Conservation (phyloP, 2,113 vertebrate species). For the Anhinga rufa region DNA sequence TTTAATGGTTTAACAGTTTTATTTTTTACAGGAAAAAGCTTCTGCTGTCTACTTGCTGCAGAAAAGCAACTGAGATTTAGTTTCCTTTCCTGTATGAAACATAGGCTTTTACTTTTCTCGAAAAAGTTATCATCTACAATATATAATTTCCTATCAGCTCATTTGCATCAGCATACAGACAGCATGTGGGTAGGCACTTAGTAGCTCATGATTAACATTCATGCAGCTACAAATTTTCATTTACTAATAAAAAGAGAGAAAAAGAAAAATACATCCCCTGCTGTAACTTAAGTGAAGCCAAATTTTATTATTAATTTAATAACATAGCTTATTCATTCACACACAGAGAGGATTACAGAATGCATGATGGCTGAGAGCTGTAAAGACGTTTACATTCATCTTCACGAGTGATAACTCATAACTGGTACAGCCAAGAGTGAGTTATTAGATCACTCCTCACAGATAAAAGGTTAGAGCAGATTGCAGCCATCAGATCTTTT, state of each 20-base stretch:
- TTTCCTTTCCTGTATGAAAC: not conserved
- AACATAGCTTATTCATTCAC: constrained; percentile 21
- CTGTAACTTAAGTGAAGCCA: not conserved
- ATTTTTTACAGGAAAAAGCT: not conserved
- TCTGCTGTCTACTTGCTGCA: not conserved
- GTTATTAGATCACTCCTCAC: constrained; percentile 50
- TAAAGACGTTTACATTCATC: constrained; percentile 47
- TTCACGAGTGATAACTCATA: not conserved
- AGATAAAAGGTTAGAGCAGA: constrained; percentile 60
- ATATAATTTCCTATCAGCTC: not conserved
- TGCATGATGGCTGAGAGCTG: not conserved
- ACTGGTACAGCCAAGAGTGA: constrained; percentile 5
- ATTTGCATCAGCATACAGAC: not conserved
- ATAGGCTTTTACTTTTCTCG: not conserved
- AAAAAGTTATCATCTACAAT: not conserved
- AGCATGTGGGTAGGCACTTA: not conserved
- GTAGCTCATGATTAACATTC: not conserved
- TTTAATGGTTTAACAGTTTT: not conserved
- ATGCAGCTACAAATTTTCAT: not conserved
- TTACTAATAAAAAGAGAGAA: constrained; percentile 10
- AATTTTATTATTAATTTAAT: constrained; percentile 52
- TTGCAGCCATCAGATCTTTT: constrained; percentile 41
- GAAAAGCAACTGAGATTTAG: not conserved
- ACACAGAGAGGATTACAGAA: not conserved
- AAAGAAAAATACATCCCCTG: constrained; percentile 23